Conservation (phyloP, 1,140 invertebrate genomes). For the Calliphora vicina region DNA sequence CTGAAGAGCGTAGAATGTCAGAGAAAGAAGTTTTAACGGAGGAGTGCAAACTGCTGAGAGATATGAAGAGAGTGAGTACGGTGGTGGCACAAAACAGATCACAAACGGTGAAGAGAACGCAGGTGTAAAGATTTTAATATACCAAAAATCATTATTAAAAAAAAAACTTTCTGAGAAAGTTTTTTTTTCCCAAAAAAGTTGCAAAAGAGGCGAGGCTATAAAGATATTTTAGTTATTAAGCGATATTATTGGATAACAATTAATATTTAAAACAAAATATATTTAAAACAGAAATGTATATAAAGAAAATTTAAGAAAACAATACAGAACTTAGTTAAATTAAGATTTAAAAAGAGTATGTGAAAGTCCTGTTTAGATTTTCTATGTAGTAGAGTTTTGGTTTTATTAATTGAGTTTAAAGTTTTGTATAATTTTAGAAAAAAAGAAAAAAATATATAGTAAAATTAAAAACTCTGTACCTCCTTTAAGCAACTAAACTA, state of each 20-base stretch:
- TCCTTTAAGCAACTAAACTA: neutral
- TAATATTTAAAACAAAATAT: too few relatives aligned
- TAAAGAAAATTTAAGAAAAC: too few relatives aligned
- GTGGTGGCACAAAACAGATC: neutral
- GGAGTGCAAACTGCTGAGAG: neutral
- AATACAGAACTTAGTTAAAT: too few relatives aligned
- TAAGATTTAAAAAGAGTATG: too few relatives aligned
- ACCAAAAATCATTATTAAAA: too few relatives aligned
- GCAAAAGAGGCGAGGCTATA: too few relatives aligned
- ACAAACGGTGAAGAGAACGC: conserved; percentile 10
- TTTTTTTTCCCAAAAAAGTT: neutral
- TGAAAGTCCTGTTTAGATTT: neutral
- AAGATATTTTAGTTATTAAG: too few relatives aligned
- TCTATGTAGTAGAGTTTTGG: neutral
- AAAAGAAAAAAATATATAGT: neutral
- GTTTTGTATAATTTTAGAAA: too few relatives aligned
- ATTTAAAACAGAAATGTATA: too few relatives aligned
- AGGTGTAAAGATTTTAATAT: neutral
- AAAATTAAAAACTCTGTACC: conserved; percentile 1
- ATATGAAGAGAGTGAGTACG: conserved; percentile 12
- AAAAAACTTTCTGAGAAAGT: neutral
- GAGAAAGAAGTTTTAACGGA: neutral
- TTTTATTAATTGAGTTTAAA: too few relatives aligned
- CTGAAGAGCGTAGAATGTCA: neutral
- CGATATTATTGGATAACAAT: too few relatives aligned